Evolutionary conservation across 2,888 invertebrate genomes (phyloP), one percentile per base, ranked within the genome.

Genomic region (Amblyjoppa proteus): DNA sequence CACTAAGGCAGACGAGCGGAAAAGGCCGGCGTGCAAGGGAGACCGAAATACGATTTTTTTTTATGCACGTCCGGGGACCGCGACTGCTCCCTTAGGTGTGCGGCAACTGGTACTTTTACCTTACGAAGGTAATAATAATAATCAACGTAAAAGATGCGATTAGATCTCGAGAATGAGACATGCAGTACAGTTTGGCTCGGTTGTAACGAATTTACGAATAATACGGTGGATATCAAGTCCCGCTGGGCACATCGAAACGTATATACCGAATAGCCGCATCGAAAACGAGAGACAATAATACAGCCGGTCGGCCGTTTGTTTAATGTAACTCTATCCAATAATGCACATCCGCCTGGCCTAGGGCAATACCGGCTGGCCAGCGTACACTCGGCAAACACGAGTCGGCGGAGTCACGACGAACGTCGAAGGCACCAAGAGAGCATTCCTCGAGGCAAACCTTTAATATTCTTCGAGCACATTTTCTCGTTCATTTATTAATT

Each of bases 291-390:
- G 77, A 79, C 78, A 79, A 84, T 82, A 86, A 83, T 85, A 75
- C 56, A 53, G 25, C 31, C 76, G 61, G 79, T 83, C 87, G 79
- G 76, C 86, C 84, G 90, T 90, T 88, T 93, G 92, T 94, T 93
- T 93, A 92, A 91, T 90, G 94, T 93, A 94, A 94, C 91, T 92
- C 93, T 90, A 94, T 91, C 93, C 93, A 91, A 92, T 94, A 94
- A 94, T 94, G 94, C 93, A 93, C 89, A 90, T 92, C 91, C 90
- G 61, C 61, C 61, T 92, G 90, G 93, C 94, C 93, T 90, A 89
- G 86, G 93, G 94, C 93, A 87, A 89, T 84, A 71, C 51, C 73
- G 66, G 34, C 53, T n/a, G 56, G 41, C 56, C 71, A 68, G 56
- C 79, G 83, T 56, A 66, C 66, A 11, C 51, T 77, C 53, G 38